Conservation (phyloP, 2,888 invertebrate genomes). For the Paralinhomoeus sp. region DNA sequence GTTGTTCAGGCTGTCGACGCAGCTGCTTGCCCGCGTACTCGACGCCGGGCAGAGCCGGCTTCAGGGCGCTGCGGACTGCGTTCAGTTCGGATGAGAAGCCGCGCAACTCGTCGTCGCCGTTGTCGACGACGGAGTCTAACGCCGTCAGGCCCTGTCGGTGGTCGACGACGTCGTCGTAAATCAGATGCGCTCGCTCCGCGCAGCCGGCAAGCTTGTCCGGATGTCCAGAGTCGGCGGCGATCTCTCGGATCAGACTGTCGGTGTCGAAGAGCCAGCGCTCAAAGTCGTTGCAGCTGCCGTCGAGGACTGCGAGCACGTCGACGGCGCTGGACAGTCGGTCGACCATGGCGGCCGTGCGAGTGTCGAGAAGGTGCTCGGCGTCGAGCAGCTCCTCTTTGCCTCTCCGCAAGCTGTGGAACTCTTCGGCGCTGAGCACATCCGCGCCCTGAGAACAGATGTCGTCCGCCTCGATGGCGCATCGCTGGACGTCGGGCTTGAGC, state of each 20-base stretch:
- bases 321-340: background rate
- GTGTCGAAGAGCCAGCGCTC: background rate
- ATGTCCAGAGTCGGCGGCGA: background rate
- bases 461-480: constrained; percentile 65
- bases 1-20: too few species aligned
- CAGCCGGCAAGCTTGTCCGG: background rate
- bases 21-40: constrained; percentile 50
- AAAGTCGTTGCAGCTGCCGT: background rate
- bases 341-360: constrained; percentile 53
- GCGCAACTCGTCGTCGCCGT: constrained; percentile 54
- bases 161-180: too few species aligned
- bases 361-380: constrained; percentile 54
- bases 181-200: too few species aligned
- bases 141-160: too few species aligned
- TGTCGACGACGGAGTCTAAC: too few species aligned
- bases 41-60: constrained; percentile 48
- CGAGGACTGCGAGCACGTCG: background rate
- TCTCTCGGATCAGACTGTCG: background rate
- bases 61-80: constrained; percentile 60
- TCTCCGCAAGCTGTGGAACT: constrained; percentile 62
- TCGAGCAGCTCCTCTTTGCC: constrained; percentile 58
- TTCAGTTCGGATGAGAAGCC: constrained; percentile 59
- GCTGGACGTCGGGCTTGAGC: constrained; percentile 56
- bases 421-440: constrained; percentile 71
- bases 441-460: constrained; percentile 68